Evolutionary conservation across 1,140 invertebrate genomes (phyloP).

Genomic region (Aphis gossypii): DNA sequence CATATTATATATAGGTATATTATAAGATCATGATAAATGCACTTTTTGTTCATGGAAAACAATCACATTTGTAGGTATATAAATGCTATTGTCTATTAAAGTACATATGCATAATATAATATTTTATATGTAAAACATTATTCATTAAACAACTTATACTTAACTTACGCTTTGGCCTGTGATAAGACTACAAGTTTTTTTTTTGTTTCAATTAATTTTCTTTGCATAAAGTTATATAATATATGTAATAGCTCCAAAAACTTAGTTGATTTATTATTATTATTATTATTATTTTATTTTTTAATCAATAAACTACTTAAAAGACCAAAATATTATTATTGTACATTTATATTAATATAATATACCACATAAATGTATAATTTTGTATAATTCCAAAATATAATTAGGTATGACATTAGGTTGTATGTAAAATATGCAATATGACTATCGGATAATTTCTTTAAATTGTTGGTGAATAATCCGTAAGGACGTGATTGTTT

Average conservation of each 20-base stretch:
- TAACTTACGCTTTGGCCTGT: neutral
- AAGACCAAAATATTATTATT: neutral
- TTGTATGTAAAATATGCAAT: neutral
- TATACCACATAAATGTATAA: neutral
- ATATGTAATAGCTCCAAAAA: neutral
- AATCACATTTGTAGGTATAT: neutral
- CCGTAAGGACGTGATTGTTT: neutral
- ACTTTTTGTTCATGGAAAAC: neutral
- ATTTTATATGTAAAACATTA: neutral
- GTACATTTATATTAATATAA: neutral
- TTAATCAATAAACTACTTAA: neutral
- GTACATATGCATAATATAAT: neutral
- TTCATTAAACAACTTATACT: neutral
- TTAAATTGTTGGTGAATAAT: neutral
- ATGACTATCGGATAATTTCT: neutral
- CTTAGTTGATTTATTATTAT: neutral
- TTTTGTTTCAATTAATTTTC: too few species aligned
- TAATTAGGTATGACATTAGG: neutral
- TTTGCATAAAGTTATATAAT: neutral
- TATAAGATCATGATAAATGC: neutral
- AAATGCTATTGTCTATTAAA: neutral
- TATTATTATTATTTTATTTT: neutral
- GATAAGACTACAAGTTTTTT: neutral
- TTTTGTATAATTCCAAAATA: neutral
- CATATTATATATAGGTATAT: neutral